Conservation (phyloP, 92 coral and sea anemone genomes). For the Paragorgia papillata region DNA sequence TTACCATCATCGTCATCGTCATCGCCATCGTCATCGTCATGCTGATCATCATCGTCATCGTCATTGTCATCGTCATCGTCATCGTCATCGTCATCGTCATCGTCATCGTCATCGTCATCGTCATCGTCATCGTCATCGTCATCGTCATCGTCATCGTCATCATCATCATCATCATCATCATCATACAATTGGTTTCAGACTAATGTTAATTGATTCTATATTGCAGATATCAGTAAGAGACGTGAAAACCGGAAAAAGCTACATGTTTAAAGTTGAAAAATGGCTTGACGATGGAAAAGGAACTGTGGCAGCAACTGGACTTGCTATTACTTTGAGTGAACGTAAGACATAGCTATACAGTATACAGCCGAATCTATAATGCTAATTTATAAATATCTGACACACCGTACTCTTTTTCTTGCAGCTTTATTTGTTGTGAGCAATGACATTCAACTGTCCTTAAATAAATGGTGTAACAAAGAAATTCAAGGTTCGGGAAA, state of each 20-base stretch:
- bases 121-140: too few relatives aligned
- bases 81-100: too few relatives aligned
- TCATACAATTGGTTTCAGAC: too few relatives aligned
- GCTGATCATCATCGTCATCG: too few relatives aligned
- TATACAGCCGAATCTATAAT: not conserved
- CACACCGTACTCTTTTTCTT: not conserved
- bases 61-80: too few relatives aligned
- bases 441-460: constrained; percentile 15
- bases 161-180: too few relatives aligned
- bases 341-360: constrained; percentile 1
- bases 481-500: not conserved
- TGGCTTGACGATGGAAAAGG: constrained; percentile 18
- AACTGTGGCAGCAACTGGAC: not conserved
- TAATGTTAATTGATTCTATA: not conserved
- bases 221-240: constrained; percentile 27
- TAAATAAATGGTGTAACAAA: constrained; percentile 21
- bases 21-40: too few relatives aligned
- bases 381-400: not conserved
- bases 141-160: too few relatives aligned
- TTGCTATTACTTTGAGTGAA: constrained; percentile 12
- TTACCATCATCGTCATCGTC: too few relatives aligned
- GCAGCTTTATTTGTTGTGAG: constrained; percentile 12
- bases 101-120: too few relatives aligned
- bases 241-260: constrained; percentile 4
- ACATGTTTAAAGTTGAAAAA: constrained; percentile 1